Percentiles rank a stretch among this genome's conserved stretches.
Evolutionary conservation across 2,888 invertebrate genomes (phyloP).

Genomic region (Ichneumoninae sp.): DNA sequence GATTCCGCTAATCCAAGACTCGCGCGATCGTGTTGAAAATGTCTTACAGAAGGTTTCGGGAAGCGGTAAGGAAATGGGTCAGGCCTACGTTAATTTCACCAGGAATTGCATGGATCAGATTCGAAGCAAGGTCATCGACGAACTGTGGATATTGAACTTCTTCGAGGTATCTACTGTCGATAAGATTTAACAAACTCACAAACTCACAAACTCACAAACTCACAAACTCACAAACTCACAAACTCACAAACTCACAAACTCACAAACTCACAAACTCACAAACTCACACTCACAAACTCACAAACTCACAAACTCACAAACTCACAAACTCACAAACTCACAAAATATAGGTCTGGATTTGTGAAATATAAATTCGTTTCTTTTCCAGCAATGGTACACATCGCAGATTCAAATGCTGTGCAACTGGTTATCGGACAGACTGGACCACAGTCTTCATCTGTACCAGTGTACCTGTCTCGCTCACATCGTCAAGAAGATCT

Average conservation of each 20-base stretch:
- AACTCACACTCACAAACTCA: not conserved
- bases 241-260: not conserved
- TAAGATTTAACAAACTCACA: not conserved
- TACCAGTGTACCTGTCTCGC: conserved; percentile 99
- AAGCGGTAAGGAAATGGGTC: conserved; percentile 98
- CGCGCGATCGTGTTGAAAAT: conserved; percentile 56
- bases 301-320: not conserved
- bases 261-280: not conserved
- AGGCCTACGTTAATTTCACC: conserved; percentile 99
- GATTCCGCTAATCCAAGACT: conserved; percentile 58
- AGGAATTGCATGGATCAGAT: conserved; percentile 99
- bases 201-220: not conserved
- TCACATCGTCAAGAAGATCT: conserved; percentile 99
- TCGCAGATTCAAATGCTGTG: conserved; percentile 97
- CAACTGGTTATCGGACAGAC: conserved; percentile 96
- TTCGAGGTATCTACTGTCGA: conserved; percentile 86
- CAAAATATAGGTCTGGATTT: not conserved
- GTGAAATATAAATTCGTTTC: not conserved
- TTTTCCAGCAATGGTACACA: conserved; percentile 95
- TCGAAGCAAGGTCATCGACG: conserved; percentile 96
- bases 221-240: not conserved
- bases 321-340: not conserved
- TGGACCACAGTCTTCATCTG: conserved; percentile 96
- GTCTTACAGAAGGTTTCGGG: conserved; percentile 92
- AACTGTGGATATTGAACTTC: conserved; percentile 92